phyloP scores from a whole-genome alignment of 2,888 invertebrate genomes.

The Mantis religiosa region DNA sequence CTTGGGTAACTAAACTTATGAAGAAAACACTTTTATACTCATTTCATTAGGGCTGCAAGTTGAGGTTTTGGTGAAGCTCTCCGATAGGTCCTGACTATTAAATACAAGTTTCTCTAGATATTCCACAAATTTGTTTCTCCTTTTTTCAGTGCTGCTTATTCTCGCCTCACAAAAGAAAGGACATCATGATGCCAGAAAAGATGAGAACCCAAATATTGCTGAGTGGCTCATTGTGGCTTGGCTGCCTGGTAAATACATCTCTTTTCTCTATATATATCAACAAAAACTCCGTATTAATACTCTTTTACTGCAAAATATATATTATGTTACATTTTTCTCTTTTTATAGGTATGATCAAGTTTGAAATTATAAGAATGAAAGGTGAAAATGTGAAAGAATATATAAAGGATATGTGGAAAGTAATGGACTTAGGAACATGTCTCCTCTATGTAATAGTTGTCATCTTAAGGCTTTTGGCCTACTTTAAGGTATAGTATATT shows the following conservation, averaged over 20 bases:
- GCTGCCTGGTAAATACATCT: slow-evolving; percentile 73
- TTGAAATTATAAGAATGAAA: slow-evolving; percentile 97
- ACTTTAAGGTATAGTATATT: slow-evolving; percentile 68
- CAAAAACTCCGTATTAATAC: neutral
- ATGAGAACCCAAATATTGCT: slow-evolving; percentile 85
- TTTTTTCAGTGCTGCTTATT: slow-evolving; percentile 79
- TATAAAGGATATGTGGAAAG: slow-evolving; percentile 99
- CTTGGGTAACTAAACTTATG: no score
- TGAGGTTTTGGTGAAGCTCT: no score
- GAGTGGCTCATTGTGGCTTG: slow-evolving; percentile 95
- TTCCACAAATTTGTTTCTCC: no score
- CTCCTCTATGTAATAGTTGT: slow-evolving; percentile 96
- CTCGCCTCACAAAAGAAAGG: slow-evolving; percentile 93
- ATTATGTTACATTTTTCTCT: neutral
- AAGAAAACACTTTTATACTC: no score
- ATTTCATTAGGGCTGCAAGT: no score
- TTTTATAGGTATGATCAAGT: slow-evolving; percentile 86
- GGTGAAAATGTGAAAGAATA: slow-evolving; percentile 95
- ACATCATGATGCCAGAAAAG: slow-evolving; percentile 70
- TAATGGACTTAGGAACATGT: slow-evolving; percentile 97
- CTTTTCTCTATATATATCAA: neutral
- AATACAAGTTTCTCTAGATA: no score
- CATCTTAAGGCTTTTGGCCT: slow-evolving; percentile 90
- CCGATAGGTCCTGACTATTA: no score
- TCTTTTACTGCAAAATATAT: neutral